Evolutionary conservation across 1,140 invertebrate genomes (phyloP).

Genomic region (Atta colombica): DNA sequence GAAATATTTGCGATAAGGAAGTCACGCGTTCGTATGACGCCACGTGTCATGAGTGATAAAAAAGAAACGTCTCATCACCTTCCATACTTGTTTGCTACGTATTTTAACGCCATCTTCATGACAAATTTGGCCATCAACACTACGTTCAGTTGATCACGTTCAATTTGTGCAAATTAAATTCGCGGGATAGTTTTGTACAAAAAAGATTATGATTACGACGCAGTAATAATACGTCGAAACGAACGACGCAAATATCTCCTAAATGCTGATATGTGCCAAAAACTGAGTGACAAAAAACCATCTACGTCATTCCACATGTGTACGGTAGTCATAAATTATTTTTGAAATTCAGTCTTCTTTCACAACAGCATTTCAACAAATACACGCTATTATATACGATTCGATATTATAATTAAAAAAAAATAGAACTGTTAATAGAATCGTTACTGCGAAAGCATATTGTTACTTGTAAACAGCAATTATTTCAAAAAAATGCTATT

Average conservation of each 20-base stretch:
- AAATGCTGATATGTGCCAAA: slow-evolving; percentile 19
- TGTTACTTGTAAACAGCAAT: neutral
- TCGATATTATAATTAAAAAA: neutral
- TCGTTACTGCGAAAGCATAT: slow-evolving; percentile 3
- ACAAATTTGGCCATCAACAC: neutral
- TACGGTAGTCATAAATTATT: slow-evolving; percentile 29
- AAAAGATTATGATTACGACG: neutral
- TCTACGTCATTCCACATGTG: neutral
- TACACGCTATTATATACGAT: neutral
- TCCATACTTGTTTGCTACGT: neutral
- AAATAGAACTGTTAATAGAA: neutral
- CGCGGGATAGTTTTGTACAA: neutral
- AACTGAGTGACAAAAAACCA: slow-evolving; percentile 4
- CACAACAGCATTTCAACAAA: too few relatives aligned
- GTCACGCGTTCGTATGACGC: slow-evolving; percentile 23
- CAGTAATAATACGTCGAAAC: neutral
- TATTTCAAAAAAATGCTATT: too few relatives aligned
- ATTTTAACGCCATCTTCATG: neutral
- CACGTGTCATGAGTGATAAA: slow-evolving; percentile 25
- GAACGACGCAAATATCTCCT: neutral
- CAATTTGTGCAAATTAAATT: neutral
- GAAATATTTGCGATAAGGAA: slow-evolving; percentile 57
- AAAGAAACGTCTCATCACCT: slow-evolving; percentile 1
- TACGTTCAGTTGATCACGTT: neutral
- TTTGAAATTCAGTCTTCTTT: neutral